Percentiles rank a stretch among this genome's conserved stretches.
These are phyloP conservation scores for Idaea biselata DNA, from an alignment of 2,888 invertebrate genomes.

Conservation along the genomic window DNA sequence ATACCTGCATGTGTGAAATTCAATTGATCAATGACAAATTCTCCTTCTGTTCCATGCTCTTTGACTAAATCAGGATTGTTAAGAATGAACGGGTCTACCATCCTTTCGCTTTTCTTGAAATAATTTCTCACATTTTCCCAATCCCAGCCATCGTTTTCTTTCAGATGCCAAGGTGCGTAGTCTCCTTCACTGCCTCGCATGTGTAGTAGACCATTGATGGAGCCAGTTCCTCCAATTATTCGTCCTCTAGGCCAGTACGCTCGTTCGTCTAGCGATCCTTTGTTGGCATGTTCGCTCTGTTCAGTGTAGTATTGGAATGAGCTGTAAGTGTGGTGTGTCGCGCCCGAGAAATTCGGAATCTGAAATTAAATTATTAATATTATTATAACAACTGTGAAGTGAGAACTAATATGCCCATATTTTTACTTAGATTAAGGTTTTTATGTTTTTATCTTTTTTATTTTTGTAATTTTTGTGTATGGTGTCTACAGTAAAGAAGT, in stretches of 20 bases:
- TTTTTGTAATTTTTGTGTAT: no score
- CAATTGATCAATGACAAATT: slow-evolving; percentile 72
- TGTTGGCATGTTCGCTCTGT: slow-evolving; percentile 49
- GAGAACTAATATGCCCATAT: no score
- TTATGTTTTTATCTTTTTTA: no score
- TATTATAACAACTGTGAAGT: no score
- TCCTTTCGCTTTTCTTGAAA: slow-evolving; percentile 68
- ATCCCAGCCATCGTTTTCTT: slow-evolving; percentile 64
- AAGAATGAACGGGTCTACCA: slow-evolving; percentile 61
- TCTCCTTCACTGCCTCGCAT: slow-evolving; percentile 65
- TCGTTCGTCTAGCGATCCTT: slow-evolving; percentile 44
- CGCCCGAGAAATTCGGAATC: slow-evolving; percentile 63
- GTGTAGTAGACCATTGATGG: slow-evolving; percentile 66
- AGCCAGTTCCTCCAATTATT: slow-evolving; percentile 67
- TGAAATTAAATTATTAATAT: slow-evolving; percentile 35
- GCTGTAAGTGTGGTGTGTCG: slow-evolving; percentile 49
- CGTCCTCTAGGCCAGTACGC: slow-evolving; percentile 71
- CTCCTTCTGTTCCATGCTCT: slow-evolving; percentile 73
- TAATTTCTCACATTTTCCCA: slow-evolving; percentile 61
- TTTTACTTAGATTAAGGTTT: no score
- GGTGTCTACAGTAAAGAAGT: no score
- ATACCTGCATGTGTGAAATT: slow-evolving; percentile 62
- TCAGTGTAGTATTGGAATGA: slow-evolving; percentile 66
- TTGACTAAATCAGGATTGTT: slow-evolving; percentile 54
- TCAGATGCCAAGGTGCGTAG: slow-evolving; percentile 59